Evolutionary conservation across 2,888 invertebrate genomes (phyloP).

Genomic region (Lasiommata megera): DNA sequence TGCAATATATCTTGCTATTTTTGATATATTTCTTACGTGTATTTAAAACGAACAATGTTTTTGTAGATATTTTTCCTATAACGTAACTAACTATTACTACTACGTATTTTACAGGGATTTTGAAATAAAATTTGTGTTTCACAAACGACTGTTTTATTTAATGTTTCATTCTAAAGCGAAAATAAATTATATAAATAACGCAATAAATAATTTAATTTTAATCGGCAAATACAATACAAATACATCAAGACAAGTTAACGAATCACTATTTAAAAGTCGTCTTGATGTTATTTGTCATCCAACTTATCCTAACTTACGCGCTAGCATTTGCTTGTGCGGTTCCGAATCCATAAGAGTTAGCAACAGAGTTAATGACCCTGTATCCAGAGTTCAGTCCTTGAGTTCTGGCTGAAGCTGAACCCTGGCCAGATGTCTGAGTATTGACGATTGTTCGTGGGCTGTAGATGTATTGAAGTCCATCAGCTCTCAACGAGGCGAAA

Average conservation of each 20-base stretch:
- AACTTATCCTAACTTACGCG: constrained; percentile 36
- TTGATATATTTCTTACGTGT: too few relatives aligned
- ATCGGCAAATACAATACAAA: constrained; percentile 69
- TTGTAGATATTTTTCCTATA: too few relatives aligned
- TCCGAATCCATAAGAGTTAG: constrained; percentile 52
- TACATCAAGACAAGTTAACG: constrained; percentile 72
- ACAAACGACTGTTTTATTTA: constrained; percentile 16
- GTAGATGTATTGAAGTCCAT: constrained; percentile 26
- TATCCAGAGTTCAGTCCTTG: constrained; percentile 52
- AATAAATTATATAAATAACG: constrained; percentile 32
- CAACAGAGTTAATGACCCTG: constrained; percentile 55
- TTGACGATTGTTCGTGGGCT: constrained; percentile 48
- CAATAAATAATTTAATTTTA: constrained; percentile 43
- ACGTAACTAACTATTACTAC: too few relatives aligned
- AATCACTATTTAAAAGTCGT: constrained; percentile 50
- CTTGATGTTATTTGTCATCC: constrained; percentile 63
- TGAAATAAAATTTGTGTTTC: constrained; percentile 1
- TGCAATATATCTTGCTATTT: too few relatives aligned
- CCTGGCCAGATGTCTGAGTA: constrained; percentile 50
- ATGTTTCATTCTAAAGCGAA: constrained; percentile 6
- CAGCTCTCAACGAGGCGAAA: constrained; percentile 12
- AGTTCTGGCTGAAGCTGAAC: constrained; percentile 52
- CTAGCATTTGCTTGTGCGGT: constrained; percentile 59
- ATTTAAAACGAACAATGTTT: too few relatives aligned
- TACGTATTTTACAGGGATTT: background rate